Conservation (phyloP, 2,888 invertebrate species). For the Lithophane socia region DNA sequence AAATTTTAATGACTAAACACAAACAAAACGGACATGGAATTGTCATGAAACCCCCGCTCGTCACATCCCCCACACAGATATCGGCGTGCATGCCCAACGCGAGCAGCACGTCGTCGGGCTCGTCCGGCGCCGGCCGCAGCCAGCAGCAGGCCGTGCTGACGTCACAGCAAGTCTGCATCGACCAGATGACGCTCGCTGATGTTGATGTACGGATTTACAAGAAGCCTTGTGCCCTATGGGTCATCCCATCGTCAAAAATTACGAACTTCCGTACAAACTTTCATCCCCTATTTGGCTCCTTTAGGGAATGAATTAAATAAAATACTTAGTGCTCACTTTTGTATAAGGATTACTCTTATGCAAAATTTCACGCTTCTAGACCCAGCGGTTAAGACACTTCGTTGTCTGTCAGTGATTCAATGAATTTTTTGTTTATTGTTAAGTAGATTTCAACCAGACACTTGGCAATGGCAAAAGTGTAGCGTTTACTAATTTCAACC, state of each 20-base stretch:
- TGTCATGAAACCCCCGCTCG: neutral
- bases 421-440: neutral
- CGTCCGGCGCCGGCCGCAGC: constrained; percentile 22
- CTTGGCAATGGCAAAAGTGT: too few species aligned
- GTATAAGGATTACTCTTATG: too few species aligned
- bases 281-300: neutral
- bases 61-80: constrained; percentile 61
- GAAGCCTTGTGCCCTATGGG: too few species aligned
- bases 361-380: neutral
- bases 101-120: constrained; percentile 10
- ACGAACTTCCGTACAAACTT: neutral
- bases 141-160: constrained; percentile 87
- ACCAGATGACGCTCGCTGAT: constrained; percentile 93
- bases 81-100: constrained; percentile 85
- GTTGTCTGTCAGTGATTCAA: neutral
- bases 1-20: too few species aligned
- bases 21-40: neutral
- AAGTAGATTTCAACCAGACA: too few species aligned
- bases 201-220: constrained; percentile 92
- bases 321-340: neutral
- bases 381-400: neutral
- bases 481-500: too few species aligned
- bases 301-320: neutral
- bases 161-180: constrained; percentile 94
- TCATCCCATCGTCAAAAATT: neutral